Evolutionary conservation across 2,797 vertebrate species (phyloP).

Genomic region (Danio jaintianensis): DNA sequence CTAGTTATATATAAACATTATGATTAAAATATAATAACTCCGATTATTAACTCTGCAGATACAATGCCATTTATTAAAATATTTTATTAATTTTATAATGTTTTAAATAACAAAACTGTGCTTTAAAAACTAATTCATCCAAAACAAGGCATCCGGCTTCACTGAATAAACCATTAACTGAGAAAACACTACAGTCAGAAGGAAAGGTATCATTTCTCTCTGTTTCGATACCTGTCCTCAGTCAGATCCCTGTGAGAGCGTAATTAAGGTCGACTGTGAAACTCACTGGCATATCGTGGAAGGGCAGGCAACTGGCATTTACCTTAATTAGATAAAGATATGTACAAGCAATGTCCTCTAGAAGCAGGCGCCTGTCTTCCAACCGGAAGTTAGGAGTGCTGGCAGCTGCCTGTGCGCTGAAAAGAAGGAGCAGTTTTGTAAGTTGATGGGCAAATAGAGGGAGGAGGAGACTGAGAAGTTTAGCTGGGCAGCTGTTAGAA

Average conservation of each 20-base stretch:
- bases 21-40: neutral
- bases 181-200: neutral
- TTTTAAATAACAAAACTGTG: neutral
- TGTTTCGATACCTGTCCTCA: slow-evolving; percentile 51
- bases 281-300: slow-evolving; percentile 77
- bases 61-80: neutral
- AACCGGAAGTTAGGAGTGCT: slow-evolving; percentile 76
- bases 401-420: slow-evolving; percentile 83
- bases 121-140: neutral
- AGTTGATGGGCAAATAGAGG: slow-evolving; percentile 73
- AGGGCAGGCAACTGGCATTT: slow-evolving; percentile 79
- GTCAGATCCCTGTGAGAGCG: slow-evolving; percentile 61
- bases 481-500: slow-evolving; percentile 78
- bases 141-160: neutral
- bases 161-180: neutral
- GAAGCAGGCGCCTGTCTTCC: slow-evolving; percentile 79
- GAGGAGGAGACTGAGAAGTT: slow-evolving; percentile 45
- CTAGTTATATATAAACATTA: neutral
- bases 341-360: slow-evolving; percentile 81
- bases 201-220: slow-evolving; percentile 64
- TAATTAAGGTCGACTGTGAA: slow-evolving; percentile 79
- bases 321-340: slow-evolving; percentile 86
- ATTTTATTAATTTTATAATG: neutral
- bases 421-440: slow-evolving; percentile 78
- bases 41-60: no score